A percentile compares a stretch with the other conserved stretches of the same genome.
phyloP scores from a whole-genome alignment of 2,888 invertebrate species.

The Hirtodrosophila cameraria region DNA sequence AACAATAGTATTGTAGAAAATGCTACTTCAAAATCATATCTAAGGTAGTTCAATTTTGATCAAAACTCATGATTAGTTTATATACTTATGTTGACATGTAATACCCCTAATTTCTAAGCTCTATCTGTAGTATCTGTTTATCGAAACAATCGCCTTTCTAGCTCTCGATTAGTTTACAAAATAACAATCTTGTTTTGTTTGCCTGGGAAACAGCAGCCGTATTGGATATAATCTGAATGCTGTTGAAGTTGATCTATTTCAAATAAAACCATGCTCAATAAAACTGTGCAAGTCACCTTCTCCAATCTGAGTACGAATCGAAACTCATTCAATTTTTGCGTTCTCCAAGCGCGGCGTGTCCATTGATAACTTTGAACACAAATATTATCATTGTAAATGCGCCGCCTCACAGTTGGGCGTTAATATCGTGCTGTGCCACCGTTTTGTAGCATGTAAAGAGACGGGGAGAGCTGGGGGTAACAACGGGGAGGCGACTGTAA shows the following conservation, averaged over 20 bases:
- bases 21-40: too few relatives aligned
- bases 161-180: too few relatives aligned
- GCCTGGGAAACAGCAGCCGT: too few relatives aligned
- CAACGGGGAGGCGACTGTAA: background rate
- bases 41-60: too few relatives aligned
- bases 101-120: too few relatives aligned
- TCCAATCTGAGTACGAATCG: slow-evolving; percentile 10
- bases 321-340: slow-evolving; percentile 34
- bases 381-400: slow-evolving; percentile 80
- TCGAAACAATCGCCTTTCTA: too few relatives aligned
- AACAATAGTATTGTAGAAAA: too few relatives aligned
- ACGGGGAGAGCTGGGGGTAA: slow-evolving; percentile 8
- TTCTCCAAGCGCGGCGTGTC: slow-evolving; percentile 46
- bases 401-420: slow-evolving; percentile 81
- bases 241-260: background rate
- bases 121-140: too few relatives aligned
- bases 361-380: slow-evolving; percentile 77
- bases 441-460: slow-evolving; percentile 38
- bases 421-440: slow-evolving; percentile 80
- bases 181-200: too few relatives aligned
- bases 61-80: too few relatives aligned
- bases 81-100: too few relatives aligned
- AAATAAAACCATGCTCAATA: slow-evolving; percentile 4
- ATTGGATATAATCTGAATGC: too few relatives aligned
- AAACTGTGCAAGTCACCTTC: slow-evolving; percentile 1